Conservation (phyloP, 2,113 vertebrate species). For the Saimiri boliviensis region DNA sequence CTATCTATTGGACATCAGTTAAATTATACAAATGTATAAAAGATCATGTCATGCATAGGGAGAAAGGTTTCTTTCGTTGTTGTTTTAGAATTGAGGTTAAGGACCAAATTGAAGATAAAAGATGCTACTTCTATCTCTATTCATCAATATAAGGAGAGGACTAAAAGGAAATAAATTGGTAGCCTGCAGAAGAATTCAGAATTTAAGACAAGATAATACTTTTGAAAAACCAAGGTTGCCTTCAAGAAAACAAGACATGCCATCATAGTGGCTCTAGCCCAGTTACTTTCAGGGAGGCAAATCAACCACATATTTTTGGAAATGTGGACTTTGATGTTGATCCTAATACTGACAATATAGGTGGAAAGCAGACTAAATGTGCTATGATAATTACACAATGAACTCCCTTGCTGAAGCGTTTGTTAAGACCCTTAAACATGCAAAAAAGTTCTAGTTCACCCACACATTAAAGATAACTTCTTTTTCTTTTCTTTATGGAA, state of each 20-base stretch:
- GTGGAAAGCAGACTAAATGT: not conserved
- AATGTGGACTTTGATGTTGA: not conserved
- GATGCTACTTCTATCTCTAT: accelerated
- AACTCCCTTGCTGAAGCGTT: not conserved
- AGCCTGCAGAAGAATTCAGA: not conserved
- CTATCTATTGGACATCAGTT: not conserved
- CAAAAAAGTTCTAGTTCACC: not conserved
- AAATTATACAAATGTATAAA: not conserved
- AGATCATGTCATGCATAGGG: no score
- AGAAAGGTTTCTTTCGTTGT: not conserved
- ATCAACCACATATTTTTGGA: not conserved
- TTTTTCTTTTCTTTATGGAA: constrained; percentile 1
- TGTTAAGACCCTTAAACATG: not conserved
- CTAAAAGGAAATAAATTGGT: not conserved
- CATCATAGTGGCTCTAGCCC: not conserved
- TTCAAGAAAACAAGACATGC: not conserved
- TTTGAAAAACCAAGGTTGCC: not conserved
- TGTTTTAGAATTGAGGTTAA: not conserved
- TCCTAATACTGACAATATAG: not conserved
- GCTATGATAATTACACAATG: not conserved
- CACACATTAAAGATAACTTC: not conserved
- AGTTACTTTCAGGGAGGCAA: not conserved
- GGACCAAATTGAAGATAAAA: not conserved
- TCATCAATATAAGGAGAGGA: not conserved
- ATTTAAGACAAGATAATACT: not conserved